phyloP scores from a whole-genome alignment of 2,888 invertebrate genomes.

The Quadroppia sp. region DNA sequence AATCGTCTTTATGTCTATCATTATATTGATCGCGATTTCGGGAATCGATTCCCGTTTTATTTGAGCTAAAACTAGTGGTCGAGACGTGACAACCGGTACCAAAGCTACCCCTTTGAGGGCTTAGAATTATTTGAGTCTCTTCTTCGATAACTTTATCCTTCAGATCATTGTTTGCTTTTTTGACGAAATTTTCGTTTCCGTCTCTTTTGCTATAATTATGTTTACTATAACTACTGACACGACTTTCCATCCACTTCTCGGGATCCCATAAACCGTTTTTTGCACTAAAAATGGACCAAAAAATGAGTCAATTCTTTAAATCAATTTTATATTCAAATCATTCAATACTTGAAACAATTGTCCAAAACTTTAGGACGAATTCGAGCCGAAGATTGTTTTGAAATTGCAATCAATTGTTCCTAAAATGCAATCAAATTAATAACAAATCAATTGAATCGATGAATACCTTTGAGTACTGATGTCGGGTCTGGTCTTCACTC shows the following conservation, averaged over 20 bases:
- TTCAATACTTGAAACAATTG: constrained; percentile 59
- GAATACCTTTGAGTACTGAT: constrained; percentile 51
- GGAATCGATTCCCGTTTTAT: neutral
- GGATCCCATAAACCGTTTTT: constrained; percentile 14
- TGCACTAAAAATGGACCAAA: constrained; percentile 2
- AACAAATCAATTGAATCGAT: constrained; percentile 12
- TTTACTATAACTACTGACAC: constrained; percentile 49
- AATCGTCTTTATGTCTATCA: neutral
- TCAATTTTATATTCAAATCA: constrained; percentile 22
- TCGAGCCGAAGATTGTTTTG: constrained; percentile 66
- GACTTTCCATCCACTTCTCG: constrained; percentile 47
- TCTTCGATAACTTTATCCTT: constrained; percentile 72
- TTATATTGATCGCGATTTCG: constrained; percentile 5
- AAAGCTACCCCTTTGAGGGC: constrained; percentile 79
- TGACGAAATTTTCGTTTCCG: too few species aligned
- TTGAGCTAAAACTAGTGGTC: neutral
- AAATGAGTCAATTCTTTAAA: neutral
- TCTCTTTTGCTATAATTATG: constrained; percentile 50
- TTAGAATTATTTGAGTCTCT: constrained; percentile 75
- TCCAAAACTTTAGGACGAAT: constrained; percentile 67
- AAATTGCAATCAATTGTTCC: constrained; percentile 68
- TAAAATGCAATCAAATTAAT: constrained; percentile 57
- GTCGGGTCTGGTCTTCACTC: neutral
- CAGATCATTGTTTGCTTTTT: constrained; percentile 50
- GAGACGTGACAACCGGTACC: constrained; percentile 71